These are phyloP conservation scores for Pheosia gnoma DNA, from an alignment of 2,888 invertebrate genomes.

Conservation along the genomic window DNA sequence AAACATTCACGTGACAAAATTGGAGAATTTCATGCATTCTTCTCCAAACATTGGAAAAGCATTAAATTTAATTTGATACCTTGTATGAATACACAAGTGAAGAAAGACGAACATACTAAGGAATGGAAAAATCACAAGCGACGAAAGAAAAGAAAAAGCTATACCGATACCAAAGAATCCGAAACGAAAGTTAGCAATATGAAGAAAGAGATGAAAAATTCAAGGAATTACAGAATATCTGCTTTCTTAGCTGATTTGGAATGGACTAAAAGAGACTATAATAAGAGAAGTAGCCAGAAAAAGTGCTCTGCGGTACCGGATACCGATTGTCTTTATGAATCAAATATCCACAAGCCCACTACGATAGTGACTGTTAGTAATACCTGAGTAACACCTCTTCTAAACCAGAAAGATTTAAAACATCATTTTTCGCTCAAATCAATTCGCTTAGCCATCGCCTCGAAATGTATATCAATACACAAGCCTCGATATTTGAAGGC, in stretches of 20 bases:
- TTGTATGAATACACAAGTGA: constrained; percentile 16
- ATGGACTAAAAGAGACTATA: constrained; percentile 38
- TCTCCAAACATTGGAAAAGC: constrained; percentile 40
- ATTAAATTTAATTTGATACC: constrained; percentile 28
- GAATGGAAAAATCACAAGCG: constrained; percentile 53
- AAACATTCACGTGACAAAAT: constrained; percentile 18
- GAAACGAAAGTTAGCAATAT: constrained; percentile 14
- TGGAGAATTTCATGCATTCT: constrained; percentile 21
- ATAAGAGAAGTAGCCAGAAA: constrained; percentile 1
- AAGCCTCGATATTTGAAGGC: too few relatives aligned
- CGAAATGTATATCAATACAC: too few relatives aligned
- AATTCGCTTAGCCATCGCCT: too few relatives aligned
- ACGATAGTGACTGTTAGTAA: constrained; percentile 2
- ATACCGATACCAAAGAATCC: constrained; percentile 5
- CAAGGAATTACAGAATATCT: constrained; percentile 50
- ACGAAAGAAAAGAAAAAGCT: constrained; percentile 49
- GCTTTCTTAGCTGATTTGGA: constrained; percentile 50
- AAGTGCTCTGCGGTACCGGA: background rate
- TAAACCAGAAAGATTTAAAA: too few relatives aligned
- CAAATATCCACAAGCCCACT: background rate
- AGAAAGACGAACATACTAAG: constrained; percentile 18
- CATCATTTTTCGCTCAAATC: too few relatives aligned
- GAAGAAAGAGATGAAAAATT: constrained; percentile 37
- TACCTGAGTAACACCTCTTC: background rate
- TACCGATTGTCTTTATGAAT: background rate